phyloP scores from a whole-genome alignment of 2,113 vertebrate genomes.

The Sorex araneus region DNA sequence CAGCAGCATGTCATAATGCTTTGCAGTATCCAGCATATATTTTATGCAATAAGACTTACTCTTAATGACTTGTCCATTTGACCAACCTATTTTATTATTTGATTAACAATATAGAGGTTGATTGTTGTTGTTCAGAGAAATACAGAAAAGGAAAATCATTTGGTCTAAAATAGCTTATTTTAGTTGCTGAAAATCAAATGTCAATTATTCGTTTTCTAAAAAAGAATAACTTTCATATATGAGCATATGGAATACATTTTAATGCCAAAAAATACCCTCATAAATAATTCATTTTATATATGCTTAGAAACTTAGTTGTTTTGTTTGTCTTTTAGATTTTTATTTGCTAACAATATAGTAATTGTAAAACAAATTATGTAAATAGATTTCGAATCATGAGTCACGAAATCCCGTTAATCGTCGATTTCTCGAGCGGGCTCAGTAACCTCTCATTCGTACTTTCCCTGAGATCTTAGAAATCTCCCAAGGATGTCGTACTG shows the following conservation, averaged over 20 bases:
- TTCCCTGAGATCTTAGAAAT: too few species aligned
- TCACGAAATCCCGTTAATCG: too few species aligned
- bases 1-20: background rate
- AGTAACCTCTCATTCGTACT: too few species aligned
- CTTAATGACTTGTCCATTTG: conserved; percentile 28
- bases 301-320: background rate
- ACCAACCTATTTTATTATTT: background rate
- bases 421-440: too few species aligned
- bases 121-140: background rate
- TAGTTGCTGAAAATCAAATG: conserved; percentile 38
- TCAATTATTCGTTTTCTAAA: background rate
- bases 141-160: background rate
- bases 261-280: background rate
- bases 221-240: background rate
- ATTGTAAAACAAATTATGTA: background rate
- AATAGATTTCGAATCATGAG: background rate
- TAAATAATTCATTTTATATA: too few species aligned
- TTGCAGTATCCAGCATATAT: background rate
- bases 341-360: background rate
- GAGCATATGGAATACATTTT: background rate
- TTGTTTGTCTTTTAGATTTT: background rate
- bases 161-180: background rate
- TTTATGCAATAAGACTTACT: background rate
- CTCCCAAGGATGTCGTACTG: too few species aligned
- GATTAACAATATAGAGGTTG: background rate